Base-by-base conservation (phyloP, 2,113 vertebrate species). In the Chamaea fasciata region DNA sequence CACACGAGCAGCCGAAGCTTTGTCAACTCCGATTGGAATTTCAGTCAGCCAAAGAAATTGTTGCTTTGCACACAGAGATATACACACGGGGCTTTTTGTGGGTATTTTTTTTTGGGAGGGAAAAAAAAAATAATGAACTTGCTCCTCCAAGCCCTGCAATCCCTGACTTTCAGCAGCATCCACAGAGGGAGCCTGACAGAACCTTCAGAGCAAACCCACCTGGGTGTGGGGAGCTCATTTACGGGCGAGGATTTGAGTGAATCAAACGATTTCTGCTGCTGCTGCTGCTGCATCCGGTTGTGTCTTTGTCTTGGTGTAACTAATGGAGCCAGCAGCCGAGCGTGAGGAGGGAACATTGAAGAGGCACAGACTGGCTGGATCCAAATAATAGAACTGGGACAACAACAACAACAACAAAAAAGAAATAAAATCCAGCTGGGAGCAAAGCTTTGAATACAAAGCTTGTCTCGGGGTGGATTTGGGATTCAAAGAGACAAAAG, bases 301-400 rank as follows among this genome's bases (percentile, higher is more conserved):
- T 74, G 42, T 67, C 87, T 96, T 59, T 63, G 80, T 41, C 89
- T 73, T 79, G 88, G 91, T 93, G 93, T 88, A 73, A 90, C 79
- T 77, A 77, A 90, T 68, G 85, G 85, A 76, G 74, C 59, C 73
- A 52, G 82, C 80, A 87, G 80, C 67, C 42, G 20, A 65, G 28
- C 7, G 10, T 46, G 81, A 26, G 42, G 75, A 52, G 63, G 71
- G 70, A 70, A 42, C 86, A 70, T 49, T 56, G n/a, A 49, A 89
- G 70, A 35, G 31, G 15, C 5, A 1, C 55, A 60, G 47, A 13
- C 18, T 24, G 55, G 37, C 39, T 80, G 15, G 67, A 57, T 83
- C 74, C 64, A 83, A 91, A 88, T 28, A 89, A 89, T 13, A 37
- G 55, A 81, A 68, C 6, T 70, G 20, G 28, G 4, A 41, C 12